Conservation (phyloP, 2,888 invertebrate genomes). For the Eugnorisma glareosa region DNA sequence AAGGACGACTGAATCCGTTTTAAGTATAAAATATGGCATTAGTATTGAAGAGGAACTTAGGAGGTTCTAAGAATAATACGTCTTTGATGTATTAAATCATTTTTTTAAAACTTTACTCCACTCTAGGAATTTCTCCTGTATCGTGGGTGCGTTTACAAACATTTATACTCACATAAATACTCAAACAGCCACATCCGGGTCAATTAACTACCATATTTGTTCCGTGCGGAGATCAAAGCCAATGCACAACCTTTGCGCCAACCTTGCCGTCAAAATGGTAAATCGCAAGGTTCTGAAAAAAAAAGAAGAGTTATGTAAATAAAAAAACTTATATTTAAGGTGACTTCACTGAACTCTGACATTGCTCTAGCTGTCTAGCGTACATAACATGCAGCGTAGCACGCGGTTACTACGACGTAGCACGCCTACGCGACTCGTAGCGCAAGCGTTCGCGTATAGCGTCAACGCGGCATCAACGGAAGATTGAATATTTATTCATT, state of each 20-base stretch:
- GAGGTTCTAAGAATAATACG: not conserved
- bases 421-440: slow-evolving; percentile 2
- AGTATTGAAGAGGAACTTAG: not conserved
- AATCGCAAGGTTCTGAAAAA: not conserved
- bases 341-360: not conserved
- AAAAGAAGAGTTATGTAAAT: not conserved
- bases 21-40: too few relatives aligned
- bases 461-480: not conserved
- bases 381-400: not conserved
- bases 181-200: too few relatives aligned
- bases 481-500: not conserved
- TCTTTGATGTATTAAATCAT: not conserved
- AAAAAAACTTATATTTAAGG: not conserved
- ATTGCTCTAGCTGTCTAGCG: not conserved
- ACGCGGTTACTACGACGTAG: not conserved
- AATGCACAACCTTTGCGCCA: too few relatives aligned
- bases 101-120: too few relatives aligned
- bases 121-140: too few relatives aligned
- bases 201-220: too few relatives aligned
- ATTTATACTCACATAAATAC: too few relatives aligned
- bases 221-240: too few relatives aligned
- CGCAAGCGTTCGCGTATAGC: not conserved
- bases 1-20: too few relatives aligned
- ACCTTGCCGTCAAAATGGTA: too few relatives aligned
- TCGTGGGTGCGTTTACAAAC: too few relatives aligned